Evolutionary conservation across 37 sponge, comb jelly and placozoan genomes (phyloP).

Genomic region (Spongilla lacustris): DNA sequence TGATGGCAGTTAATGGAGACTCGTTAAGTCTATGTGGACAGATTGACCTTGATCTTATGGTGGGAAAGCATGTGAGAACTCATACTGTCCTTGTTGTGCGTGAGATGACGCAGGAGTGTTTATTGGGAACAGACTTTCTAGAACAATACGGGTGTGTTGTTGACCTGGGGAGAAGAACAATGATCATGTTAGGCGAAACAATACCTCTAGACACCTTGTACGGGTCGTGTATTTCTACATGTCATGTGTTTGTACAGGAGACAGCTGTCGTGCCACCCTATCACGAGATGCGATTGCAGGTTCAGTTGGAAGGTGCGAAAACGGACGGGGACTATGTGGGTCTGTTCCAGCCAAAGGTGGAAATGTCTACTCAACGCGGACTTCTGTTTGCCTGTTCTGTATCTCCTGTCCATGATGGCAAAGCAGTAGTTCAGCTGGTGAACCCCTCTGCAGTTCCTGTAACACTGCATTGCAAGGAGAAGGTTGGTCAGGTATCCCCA

Average conservation of each 20-base stretch:
- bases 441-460: no score
- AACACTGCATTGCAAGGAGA: no score
- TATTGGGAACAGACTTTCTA: slow-evolving; percentile 24
- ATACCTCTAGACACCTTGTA: not conserved
- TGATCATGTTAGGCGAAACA: not conserved
- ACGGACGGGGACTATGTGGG: not conserved
- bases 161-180: slow-evolving; percentile 5
- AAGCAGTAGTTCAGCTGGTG: no score
- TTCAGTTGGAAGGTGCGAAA: not conserved
- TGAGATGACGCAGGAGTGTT: slow-evolving; percentile 16
- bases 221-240: not conserved
- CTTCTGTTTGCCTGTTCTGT: no score
- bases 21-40: slow-evolving; percentile 5
- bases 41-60: not conserved
- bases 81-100: slow-evolving; percentile 6
- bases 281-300: not conserved
- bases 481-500: no score
- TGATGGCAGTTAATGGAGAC: slow-evolving; percentile 34
- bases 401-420: no score
- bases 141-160: slow-evolving; percentile 11
- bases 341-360: not conserved
- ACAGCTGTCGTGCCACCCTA: slow-evolving; percentile 1
- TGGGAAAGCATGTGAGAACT: not conserved
- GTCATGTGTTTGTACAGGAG: not conserved
- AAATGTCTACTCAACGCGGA: not conserved